phyloP scores from a whole-genome alignment of 2,888 invertebrate species.

The Cyclophora albipunctata region DNA sequence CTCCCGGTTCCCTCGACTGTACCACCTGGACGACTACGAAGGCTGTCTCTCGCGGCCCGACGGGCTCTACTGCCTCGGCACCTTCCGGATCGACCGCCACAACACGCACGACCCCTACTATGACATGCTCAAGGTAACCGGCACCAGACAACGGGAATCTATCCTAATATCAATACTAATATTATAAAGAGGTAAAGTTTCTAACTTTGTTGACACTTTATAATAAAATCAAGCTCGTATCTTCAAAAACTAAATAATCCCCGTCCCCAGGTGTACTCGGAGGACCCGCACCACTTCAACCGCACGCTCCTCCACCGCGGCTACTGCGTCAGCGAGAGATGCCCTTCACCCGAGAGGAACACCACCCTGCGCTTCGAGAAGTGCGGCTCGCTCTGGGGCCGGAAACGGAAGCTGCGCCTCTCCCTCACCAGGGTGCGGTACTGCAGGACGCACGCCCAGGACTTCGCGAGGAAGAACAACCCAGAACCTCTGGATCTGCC shows the following conservation, averaged over 20 bases:
- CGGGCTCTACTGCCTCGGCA: slow-evolving; percentile 51
- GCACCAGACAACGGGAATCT: too few species aligned
- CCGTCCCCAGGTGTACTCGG: slow-evolving; percentile 38
- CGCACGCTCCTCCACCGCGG: slow-evolving; percentile 50
- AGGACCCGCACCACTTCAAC: slow-evolving; percentile 39
- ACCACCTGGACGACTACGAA: slow-evolving; percentile 50
- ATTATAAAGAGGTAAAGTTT: too few species aligned
- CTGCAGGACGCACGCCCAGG: slow-evolving; percentile 36
- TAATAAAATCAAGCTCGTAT: too few species aligned
- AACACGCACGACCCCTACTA: slow-evolving; percentile 25
- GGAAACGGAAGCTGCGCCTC: slow-evolving; percentile 24
- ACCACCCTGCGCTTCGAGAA: slow-evolving; percentile 38
- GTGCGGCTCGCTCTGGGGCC: slow-evolving; percentile 35
- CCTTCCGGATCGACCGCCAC: slow-evolving; percentile 34
- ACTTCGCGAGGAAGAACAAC: slow-evolving; percentile 18
- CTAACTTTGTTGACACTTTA: too few species aligned
- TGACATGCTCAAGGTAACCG: slow-evolving; percentile 35
- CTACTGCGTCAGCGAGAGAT: slow-evolving; percentile 50
- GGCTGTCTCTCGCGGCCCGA: slow-evolving; percentile 35
- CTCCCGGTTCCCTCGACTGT: slow-evolving; percentile 43
- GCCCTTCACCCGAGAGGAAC: slow-evolving; percentile 31
- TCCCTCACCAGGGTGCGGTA: slow-evolving; percentile 27
- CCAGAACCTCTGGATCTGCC: slow-evolving; percentile 22
- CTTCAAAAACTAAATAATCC: too few species aligned
- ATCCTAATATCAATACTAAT: too few species aligned